Base-by-base conservation (phyloP, 2,888 invertebrate species). In the Rhogogaster chlorosoma region DNA sequence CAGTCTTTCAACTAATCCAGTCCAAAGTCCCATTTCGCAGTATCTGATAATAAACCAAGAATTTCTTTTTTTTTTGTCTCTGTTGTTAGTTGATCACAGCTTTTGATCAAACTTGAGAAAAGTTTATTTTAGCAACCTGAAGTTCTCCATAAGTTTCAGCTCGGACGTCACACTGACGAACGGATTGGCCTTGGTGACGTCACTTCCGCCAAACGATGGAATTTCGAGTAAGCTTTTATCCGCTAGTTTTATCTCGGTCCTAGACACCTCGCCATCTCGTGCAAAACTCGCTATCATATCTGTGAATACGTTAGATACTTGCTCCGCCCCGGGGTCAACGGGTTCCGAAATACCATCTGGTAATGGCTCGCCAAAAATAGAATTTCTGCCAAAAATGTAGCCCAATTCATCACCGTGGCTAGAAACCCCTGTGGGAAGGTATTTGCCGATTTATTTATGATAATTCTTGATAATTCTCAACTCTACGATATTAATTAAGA, bases 21-120 rank as follows among this genome's bases (percentile, higher is more conserved):
- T 95, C 96, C 96, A 96, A 9, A 96, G 91, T 7, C 95, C 96
- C 94, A 96, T 96, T 92, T 96, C 95, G 89, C 96, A 96, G 89
- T 95, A 96, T 88, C 95, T 95, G 90, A 70, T 18, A 22, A 73
- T 73, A 36, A n/a, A 42, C 26, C 3, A 3, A 10, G 42, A 42
- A 73, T 42, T 73, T 38, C 38, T 38, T 36, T 4, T 38, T 4
- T 67, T 82, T 12, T 18, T 70, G 12, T 32, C 0, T 36, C 15
- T 70, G 22, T 29, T 70, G 22, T 29, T 67, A 26, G 29, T 32
- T 18, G 12, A 67, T 67, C 4, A 29, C 0, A 67, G 32, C 32
- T 12, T 32, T 7, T 32, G 32, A 67, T 67, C 10, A 67, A 18
- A 67, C 29, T 67, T 67, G 18, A 29, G n/a, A 12, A 73, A 29